Base-by-base conservation (phyloP, 1,140 invertebrate species). In the Nymphalis io region DNA sequence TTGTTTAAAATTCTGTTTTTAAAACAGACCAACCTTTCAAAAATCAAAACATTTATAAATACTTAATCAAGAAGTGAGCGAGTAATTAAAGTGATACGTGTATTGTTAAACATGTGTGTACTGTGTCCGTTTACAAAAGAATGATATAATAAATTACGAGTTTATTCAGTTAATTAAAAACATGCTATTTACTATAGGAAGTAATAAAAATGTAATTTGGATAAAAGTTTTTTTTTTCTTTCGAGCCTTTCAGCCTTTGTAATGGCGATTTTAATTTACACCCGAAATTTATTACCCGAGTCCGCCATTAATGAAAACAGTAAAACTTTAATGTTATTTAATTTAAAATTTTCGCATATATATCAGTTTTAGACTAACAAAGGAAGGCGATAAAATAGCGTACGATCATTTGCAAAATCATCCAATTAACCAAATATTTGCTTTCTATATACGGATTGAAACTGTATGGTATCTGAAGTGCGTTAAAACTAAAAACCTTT, bases 401-500 rank as follows among this genome's bases (percentile, higher is more conserved):
- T n/a, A n/a, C 8, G 46, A 13, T 48, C 8, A 18, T 48, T 48
- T 53, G 18, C 48, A 53, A 53, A 53, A 21, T 21, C 6, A 12
- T 53, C 15, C 18, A 53, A 53, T 53, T 53, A 44, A 53, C 20
- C 15, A 21, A 53, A 21, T 21, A 53, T 20, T 53, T n/a, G 10
- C 20, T 53, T 20, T 53, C 48, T 13, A 53, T 53, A 53, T n/a
- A 18, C 12, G 48, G 48, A 10, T 11, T 12, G 48, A 53, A 53
- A 10, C 18, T 10, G 48, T 3, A 21, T 53, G 48, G 48, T 53
- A 53, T 20, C 11, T 11, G 13, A 20, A 8, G 18, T 53, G 20
- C 6, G 18, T 21, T 53, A 40, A 39, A 63, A 33, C 46, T n/a
- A 63, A 39, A 63, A 40, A 33, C 16, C 61, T 53, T 55, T 63